Evolutionary conservation across 2,113 vertebrate genomes (phyloP), one percentile per base, ranked within the genome.

Genomic region (Aythya baeri): DNA sequence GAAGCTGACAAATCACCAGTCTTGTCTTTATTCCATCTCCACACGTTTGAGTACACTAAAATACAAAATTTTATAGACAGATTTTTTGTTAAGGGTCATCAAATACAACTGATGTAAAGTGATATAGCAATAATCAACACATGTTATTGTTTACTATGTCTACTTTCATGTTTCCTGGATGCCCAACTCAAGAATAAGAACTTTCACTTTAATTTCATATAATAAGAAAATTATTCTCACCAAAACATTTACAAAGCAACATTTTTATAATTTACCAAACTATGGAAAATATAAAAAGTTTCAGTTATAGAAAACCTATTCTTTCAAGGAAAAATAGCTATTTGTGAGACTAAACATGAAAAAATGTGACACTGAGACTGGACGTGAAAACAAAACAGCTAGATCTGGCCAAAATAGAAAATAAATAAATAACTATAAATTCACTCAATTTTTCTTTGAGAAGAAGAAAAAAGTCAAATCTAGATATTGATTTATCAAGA

Each of bases 31-130:
- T 97, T 75, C 99, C 99, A 59, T 98, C 98, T 57, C 99, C 99
- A 81, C 99, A 99, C 15, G 98, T 98, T 63, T 98, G 98, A 46
- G 99, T 98, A 84, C 99, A 99, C 99, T 99, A 95, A 87, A 97
- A 97, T 49, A 95, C 8, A 73, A 86, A 36, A 97, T 92, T 71
- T 86, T 68, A 50, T 46, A 90, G 2, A 41, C 21, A 74, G 9
- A 12, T 23, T 36, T 83, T 87, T 74, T 75, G 66, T 79, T 86
- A 54, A 72, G 8, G 86, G 20, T 68, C 32, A 81, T 65, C n/a
- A 22, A 17, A 38, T 38, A 52, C 9, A 6, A 59, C 61, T 44
- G 67, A 78, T 44, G 1, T 13, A 55, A 81, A 77, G 54, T 31
- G 4, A 70, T 22, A 44, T 0, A 86, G 23, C 50, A 92, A 50